Conservation (phyloP, 1,140 invertebrate genomes). For the Tenebrio molitor region DNA sequence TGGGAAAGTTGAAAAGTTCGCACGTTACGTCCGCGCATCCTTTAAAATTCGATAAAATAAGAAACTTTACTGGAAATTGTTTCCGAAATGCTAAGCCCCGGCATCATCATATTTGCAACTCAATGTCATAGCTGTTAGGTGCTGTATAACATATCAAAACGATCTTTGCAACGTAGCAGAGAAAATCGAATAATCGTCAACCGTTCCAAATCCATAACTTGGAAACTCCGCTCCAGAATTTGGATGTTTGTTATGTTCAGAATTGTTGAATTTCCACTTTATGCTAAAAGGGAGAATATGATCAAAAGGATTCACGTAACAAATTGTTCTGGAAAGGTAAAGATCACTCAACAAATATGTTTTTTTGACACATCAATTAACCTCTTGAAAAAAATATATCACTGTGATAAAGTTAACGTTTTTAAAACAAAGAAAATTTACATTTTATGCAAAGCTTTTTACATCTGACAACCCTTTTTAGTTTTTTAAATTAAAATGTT, state of each 20-base stretch:
- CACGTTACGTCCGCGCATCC: too few species aligned
- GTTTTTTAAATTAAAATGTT: too few species aligned
- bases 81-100: neutral
- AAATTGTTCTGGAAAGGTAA: neutral
- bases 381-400: neutral
- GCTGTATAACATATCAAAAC: neutral
- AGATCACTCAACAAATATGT: neutral
- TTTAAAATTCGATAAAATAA: too few species aligned
- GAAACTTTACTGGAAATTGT: neutral
- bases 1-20: too few species aligned
- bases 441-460: too few species aligned
- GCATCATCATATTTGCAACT: too few species aligned
- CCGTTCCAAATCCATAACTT: neutral
- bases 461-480: too few species aligned
- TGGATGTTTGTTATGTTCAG: neutral
- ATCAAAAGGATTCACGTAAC: neutral
- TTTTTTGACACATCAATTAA: neutral
- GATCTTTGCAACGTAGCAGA: neutral
- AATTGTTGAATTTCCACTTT: neutral
- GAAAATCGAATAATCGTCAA: constrained; percentile 14
- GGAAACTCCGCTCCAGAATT: neutral
- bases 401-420: too few species aligned
- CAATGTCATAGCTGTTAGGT: neutral
- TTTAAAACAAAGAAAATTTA: too few species aligned
- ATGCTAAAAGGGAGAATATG: neutral